Conservation (phyloP, 2,888 invertebrate species). For the Nemotelus nigrinus region DNA sequence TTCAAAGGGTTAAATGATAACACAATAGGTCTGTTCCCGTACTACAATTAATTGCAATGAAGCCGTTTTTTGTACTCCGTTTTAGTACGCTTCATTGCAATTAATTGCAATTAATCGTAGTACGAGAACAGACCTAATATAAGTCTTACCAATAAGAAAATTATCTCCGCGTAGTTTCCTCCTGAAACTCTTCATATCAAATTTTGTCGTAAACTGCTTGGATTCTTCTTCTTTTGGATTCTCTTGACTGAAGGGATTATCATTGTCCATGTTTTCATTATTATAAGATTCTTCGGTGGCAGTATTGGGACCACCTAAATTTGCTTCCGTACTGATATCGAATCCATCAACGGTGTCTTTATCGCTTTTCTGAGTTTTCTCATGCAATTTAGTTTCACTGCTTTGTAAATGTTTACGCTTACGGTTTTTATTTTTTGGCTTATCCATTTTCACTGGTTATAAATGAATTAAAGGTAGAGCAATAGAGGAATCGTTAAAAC, state of each 20-base stretch:
- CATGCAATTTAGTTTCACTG: constrained; percentile 56
- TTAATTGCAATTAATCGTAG: too few relatives aligned
- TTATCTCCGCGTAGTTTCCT: constrained; percentile 68
- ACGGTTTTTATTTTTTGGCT: background rate
- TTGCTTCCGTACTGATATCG: background rate
- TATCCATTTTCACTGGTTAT: background rate
- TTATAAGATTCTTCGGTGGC: background rate
- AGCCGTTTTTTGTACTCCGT: too few relatives aligned
- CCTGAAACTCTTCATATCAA: constrained; percentile 71
- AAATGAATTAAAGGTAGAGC: background rate
- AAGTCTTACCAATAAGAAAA: constrained; percentile 68
- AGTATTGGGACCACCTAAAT: background rate
- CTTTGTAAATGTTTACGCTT: constrained; percentile 62
- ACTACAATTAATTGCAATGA: too few relatives aligned
- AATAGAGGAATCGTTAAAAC: background rate
- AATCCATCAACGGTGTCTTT: background rate
- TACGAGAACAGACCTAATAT: too few relatives aligned
- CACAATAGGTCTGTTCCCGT: too few relatives aligned
- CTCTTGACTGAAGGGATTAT: constrained; percentile 48
- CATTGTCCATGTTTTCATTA: background rate
- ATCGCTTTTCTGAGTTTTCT: constrained; percentile 31
- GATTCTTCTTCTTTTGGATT: constrained; percentile 48
- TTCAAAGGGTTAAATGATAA: too few relatives aligned
- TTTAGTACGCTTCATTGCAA: too few relatives aligned
- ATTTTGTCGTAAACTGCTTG: constrained; percentile 61